Evolutionary conservation across 2,113 vertebrate genomes (phyloP).

Genomic region (Campylomormyrus numenius): DNA sequence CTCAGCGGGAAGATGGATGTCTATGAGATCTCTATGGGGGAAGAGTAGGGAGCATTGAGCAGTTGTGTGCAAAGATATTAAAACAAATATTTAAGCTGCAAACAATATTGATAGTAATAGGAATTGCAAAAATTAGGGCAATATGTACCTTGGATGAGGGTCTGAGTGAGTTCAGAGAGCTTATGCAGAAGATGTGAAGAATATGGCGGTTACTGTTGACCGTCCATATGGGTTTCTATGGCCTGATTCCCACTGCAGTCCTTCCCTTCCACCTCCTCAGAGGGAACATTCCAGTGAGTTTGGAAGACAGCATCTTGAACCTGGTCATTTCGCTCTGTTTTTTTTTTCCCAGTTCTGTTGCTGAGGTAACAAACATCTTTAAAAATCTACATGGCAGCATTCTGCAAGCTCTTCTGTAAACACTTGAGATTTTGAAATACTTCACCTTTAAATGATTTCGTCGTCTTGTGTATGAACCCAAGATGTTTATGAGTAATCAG

Average conservation of each 20-base stretch:
- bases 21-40: background rate
- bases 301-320: background rate
- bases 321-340: background rate
- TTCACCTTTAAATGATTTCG: background rate
- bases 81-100: conserved; percentile 1
- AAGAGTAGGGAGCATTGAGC: background rate
- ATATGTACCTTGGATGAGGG: background rate
- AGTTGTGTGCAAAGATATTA: background rate
- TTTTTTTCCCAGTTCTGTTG: background rate
- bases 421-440: conserved; percentile 9
- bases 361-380: conserved; percentile 5
- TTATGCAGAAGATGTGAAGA: background rate
- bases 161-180: background rate
- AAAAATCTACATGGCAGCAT: background rate
- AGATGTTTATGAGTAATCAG: background rate
- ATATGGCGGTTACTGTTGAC: background rate
- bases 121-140: background rate
- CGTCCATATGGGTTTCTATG: background rate
- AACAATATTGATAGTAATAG: background rate
- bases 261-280: background rate
- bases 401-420: background rate
- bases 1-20: background rate
- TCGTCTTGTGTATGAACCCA: background rate
- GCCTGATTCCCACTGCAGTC: background rate
- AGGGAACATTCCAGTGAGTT: background rate